Evolutionary conservation across 2,797 vertebrate species (phyloP).

Genomic region (Australoheros facetus): DNA sequence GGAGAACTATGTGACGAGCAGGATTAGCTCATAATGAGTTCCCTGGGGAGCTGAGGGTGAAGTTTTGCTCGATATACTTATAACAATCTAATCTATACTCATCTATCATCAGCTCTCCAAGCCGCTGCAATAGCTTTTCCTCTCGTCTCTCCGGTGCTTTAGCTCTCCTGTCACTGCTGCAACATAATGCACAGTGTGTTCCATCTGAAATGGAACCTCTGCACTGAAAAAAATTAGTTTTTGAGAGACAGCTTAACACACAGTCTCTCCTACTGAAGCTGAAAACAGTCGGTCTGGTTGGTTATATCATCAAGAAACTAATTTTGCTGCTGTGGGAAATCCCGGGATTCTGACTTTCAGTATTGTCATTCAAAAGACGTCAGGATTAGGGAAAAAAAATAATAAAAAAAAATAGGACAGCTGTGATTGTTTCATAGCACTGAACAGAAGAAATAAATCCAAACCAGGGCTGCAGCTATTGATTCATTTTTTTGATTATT

Average conservation of each 20-base stretch:
- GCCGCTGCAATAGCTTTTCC: background rate
- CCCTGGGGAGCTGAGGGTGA: slow-evolving; percentile 60
- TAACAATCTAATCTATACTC: slow-evolving; percentile 56
- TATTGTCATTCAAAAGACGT: slow-evolving; percentile 36
- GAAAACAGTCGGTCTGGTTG: slow-evolving; percentile 12
- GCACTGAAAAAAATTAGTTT: background rate
- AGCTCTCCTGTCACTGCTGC: background rate
- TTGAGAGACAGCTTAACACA: background rate
- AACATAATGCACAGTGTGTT: background rate
- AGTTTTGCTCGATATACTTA: slow-evolving; percentile 49
- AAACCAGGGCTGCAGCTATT: background rate
- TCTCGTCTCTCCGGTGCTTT: slow-evolving; percentile 4
- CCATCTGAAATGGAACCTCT: slow-evolving; percentile 11
- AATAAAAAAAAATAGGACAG: slow-evolving; percentile 31
- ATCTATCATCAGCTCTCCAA: slow-evolving; percentile 35
- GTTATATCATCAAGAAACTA: slow-evolving; percentile 35
- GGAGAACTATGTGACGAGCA: slow-evolving; percentile 62
- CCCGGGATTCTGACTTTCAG: slow-evolving; percentile 27
- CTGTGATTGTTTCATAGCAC: slow-evolving; percentile 11
- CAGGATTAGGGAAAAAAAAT: slow-evolving; percentile 17
- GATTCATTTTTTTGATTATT: no score
- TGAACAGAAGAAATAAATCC: slow-evolving; percentile 2
- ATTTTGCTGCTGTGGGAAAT: slow-evolving; percentile 15
- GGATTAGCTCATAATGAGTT: slow-evolving; percentile 76
- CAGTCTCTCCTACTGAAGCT: background rate